Evolutionary conservation across 1,140 invertebrate species (phyloP).

Genomic region (Dolichoris vasculosae): DNA sequence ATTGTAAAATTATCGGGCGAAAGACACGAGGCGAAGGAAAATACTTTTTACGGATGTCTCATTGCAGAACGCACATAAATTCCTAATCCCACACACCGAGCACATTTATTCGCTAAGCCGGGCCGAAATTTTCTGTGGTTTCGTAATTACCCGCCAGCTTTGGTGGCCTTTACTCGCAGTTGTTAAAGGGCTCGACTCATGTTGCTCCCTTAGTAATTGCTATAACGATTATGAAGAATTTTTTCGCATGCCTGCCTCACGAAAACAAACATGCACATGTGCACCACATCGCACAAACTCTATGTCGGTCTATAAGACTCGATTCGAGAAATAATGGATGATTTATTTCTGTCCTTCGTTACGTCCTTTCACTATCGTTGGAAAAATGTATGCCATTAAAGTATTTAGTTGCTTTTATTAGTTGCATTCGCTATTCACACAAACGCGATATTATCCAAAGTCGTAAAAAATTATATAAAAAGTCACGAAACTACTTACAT

Average conservation of each 20-base stretch:
- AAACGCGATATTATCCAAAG: background rate
- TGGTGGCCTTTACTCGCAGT: conserved; percentile 31
- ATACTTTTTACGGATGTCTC: background rate
- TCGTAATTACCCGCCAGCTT: conserved; percentile 54
- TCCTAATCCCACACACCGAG: conserved; percentile 33
- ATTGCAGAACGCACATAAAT: background rate
- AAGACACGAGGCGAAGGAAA: background rate
- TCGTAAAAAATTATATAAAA: conserved; percentile 14
- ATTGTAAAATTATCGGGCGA: background rate
- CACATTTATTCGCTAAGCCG: conserved; percentile 13
- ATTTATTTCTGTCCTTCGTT: conserved; percentile 2
- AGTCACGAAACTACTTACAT: conserved; percentile 9
- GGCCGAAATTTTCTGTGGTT: conserved; percentile 51
- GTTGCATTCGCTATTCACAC: background rate
- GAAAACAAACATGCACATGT: conserved; percentile 22
- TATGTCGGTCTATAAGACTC: background rate
- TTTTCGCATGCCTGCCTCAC: background rate
- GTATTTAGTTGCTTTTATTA: background rate
- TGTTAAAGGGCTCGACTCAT: conserved; percentile 22
- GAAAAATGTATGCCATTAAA: background rate
- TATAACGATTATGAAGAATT: background rate
- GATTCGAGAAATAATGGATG: background rate
- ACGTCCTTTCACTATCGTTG: background rate
- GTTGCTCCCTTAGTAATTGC: conserved; percentile 42
- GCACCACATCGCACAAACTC: background rate